phyloP scores from a whole-genome alignment of 2,797 vertebrate species.

The Lates japonicus region DNA sequence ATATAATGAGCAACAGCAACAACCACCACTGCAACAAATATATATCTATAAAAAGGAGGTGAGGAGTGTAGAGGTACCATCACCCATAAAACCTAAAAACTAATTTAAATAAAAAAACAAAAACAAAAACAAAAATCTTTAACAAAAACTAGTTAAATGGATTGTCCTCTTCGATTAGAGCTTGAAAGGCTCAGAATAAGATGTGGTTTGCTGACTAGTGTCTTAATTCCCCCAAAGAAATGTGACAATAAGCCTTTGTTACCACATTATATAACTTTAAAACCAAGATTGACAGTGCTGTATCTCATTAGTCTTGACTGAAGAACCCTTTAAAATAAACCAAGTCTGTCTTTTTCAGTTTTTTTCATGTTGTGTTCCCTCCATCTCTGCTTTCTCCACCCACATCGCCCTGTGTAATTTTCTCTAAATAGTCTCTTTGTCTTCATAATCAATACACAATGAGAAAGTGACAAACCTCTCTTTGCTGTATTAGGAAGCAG shows the following conservation, averaged over 20 bases:
- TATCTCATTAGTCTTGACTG: conserved; percentile 27
- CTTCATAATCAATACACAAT: conserved; percentile 78
- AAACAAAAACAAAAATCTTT: no score
- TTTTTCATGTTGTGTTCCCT: conserved; percentile 26
- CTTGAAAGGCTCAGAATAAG: not conserved
- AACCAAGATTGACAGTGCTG: conserved; percentile 9
- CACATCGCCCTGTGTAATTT: conserved; percentile 61
- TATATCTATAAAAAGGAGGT: not conserved
- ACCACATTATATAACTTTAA: conserved; percentile 32
- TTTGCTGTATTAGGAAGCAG: conserved; percentile 59
- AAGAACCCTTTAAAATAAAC: conserved; percentile 14
- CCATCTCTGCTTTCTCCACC: conserved; percentile 36
- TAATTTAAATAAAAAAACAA: no score
- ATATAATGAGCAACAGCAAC: not conserved
- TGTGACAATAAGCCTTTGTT: not conserved
- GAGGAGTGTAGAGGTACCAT: not conserved
- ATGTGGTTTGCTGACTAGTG: not conserved
- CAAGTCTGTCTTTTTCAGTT: conserved; percentile 21
- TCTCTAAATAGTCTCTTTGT: conserved; percentile 70
- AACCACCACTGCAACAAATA: not conserved
- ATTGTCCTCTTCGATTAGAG: not conserved
- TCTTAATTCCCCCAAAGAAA: not conserved
- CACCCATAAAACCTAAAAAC: no score
- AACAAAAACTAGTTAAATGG: not conserved
- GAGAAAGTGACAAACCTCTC: conserved; percentile 72